Conservation (phyloP, 2,797 vertebrate species). For the Chaunax sp. region DNA sequence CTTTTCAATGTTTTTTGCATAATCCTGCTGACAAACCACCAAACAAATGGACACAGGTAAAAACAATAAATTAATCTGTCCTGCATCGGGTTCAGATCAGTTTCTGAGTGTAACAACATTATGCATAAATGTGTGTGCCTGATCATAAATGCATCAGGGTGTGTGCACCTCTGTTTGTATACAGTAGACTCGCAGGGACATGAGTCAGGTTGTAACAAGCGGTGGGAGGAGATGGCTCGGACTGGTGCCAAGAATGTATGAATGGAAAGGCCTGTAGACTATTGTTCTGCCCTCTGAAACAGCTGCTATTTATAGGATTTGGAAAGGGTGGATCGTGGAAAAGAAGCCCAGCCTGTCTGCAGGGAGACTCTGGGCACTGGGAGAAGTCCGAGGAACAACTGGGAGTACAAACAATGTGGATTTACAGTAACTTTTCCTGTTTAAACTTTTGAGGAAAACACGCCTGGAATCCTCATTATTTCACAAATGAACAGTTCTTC, state of each 20-base stretch:
- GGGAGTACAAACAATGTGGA: slow-evolving; percentile 49
- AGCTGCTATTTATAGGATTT: slow-evolving; percentile 80
- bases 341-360: slow-evolving; percentile 57
- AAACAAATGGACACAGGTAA: too few relatives aligned
- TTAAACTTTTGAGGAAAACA: slow-evolving; percentile 43
- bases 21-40: too few relatives aligned
- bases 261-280: slow-evolving; percentile 65
- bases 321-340: slow-evolving; percentile 65
- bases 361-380: slow-evolving; percentile 53
- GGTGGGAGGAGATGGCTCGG: slow-evolving; percentile 65
- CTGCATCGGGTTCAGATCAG: too few relatives aligned
- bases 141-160: slow-evolving; percentile 6
- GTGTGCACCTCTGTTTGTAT: slow-evolving; percentile 52
- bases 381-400: slow-evolving; percentile 40
- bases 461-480: slow-evolving; percentile 27
- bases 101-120: not conserved
- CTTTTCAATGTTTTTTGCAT: too few relatives aligned
- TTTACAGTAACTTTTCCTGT: slow-evolving; percentile 54
- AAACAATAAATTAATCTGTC: too few relatives aligned
- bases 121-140: slow-evolving; percentile 23
- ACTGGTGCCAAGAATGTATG: slow-evolving; percentile 70
- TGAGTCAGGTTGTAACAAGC: slow-evolving; percentile 72
- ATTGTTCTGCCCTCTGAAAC: slow-evolving; percentile 72
- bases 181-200: slow-evolving; percentile 45
- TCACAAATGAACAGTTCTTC: slow-evolving; percentile 2